Evolutionary conservation across 2,797 vertebrate species (phyloP), one percentile per base, ranked within the genome.

Genomic region (Parambassis ranga): DNA sequence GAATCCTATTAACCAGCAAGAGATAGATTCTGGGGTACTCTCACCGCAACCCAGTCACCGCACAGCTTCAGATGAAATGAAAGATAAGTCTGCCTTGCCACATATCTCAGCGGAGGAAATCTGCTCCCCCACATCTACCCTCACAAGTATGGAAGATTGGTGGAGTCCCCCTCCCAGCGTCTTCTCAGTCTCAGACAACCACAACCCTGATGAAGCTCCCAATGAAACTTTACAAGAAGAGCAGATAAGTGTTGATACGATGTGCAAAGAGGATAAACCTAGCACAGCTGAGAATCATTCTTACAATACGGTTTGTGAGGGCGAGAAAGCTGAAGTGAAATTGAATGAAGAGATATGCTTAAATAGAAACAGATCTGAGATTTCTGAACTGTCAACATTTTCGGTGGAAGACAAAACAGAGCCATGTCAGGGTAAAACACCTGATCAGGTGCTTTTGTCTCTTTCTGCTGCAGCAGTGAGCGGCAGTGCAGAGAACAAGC

Each of bases 311-410:
- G 38, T 71, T 49, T 6, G 27, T 37, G 63, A 43, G 43, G 61
- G 73, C 64, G 73, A 86, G 65, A 85, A 84, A 86, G 31, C 5
- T 38, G 75, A 87, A 81, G 72, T 81, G 63, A 83, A 87, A 82
- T 70, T 28, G 13, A 56, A 58, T 39, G 7, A 65, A 30, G 64
- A 72, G 19, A 39, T 62, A 6, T 38, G 5, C 42, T 48, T 26
- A 10, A 41, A 48, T 66, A 71, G 51, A 69, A 75, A 82, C 33
- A 79, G 48, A 64, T 44, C 65, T 51, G 77, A 81, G 32, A 44
- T 49, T 11, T 70, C 59, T 37, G 64, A 82, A 79, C 55, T 83
- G 48, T 35, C 60, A 32, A 5, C 26, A 30, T 9, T n/a, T 71
- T 71, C 53, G 6, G 7, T 71, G 5, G 71, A 89, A 83, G 69